Percentiles rank a stretch among this genome's conserved stretches.
Conservation (phyloP, 2,797 vertebrate genomes). For the Manis javanica region DNA sequence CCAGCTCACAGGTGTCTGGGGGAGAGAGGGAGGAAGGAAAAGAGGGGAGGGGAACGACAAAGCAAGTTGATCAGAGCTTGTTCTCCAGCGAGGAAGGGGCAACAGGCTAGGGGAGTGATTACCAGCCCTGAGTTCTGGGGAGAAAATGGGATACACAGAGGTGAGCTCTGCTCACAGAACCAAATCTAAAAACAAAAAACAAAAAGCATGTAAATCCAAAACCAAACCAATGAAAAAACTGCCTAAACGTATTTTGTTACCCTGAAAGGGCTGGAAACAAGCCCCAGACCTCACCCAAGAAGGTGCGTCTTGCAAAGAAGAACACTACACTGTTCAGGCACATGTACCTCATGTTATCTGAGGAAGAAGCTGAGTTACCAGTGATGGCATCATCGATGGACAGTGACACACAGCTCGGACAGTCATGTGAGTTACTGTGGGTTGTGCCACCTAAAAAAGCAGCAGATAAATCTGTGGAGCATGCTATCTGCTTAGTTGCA, state of each 20-base stretch:
- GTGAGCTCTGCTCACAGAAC: background rate
- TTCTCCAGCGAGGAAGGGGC: background rate
- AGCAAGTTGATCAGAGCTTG: background rate
- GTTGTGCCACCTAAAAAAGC: background rate
- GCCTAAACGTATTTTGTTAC: background rate
- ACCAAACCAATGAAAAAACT: background rate
- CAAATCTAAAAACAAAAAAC: background rate
- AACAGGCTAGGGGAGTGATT: no score
- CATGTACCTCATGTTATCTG: background rate
- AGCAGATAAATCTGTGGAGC: rapidly evolving
- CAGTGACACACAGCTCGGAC: background rate
- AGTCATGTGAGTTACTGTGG: background rate
- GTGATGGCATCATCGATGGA: background rate
- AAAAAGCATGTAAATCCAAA: background rate
- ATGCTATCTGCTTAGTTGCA: background rate
- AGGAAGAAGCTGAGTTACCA: background rate
- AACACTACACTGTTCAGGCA: background rate
- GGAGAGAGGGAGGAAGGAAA: background rate
- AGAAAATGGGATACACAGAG: background rate
- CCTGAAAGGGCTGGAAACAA: background rate
- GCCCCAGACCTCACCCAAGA: background rate
- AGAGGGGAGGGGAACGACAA: background rate
- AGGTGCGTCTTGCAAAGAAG: background rate
- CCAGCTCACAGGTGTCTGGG: background rate
- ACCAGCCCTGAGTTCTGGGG: background rate